Base-by-base conservation (phyloP, 1,140 invertebrate genomes). In the Dufourea novaeangliae region DNA sequence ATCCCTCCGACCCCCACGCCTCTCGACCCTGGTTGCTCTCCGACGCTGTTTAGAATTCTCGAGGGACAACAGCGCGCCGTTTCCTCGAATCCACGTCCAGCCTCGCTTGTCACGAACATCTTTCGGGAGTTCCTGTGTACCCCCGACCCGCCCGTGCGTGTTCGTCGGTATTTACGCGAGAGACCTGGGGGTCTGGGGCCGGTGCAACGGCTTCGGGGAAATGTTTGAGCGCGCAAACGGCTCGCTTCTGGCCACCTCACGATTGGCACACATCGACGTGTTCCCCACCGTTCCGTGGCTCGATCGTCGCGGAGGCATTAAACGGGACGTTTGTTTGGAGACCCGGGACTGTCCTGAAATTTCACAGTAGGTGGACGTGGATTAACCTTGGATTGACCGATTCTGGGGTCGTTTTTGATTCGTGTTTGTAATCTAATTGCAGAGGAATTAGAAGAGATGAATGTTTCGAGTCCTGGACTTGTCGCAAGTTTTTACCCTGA, bases 1-100 rank as follows among this genome's bases (percentile, higher is more conserved):
- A 10, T 2, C 46, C 25, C 59, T 72, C 52, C 20, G 22, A 20
- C 67, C 34, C 41, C 27, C 41, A 11, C 11, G 0, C 17, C 8
- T 22, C 5, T 3, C 8, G 11, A 34, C 29, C 22, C 22, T 11
- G 14, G 8, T 22, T 75, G 25, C 32, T 64, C 44, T 69, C 22
- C 56, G 41, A 34, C n/a, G 63, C 56, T 69, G 29, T 41, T 50
- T 72, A 41, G 34, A 64, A 78, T 82, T 82, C 73, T 39, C 68
- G 4, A 69, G 57, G 63, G 75, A 72, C 64, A 67, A 44, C 66
- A 44, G 54, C 12, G 61, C 20, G 22, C 72, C 39, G 37, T 63
- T 76, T 59, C 61, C 52, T 61, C 52, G 54, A 77, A 67, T 75
- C 41, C 66, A 57, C 66, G 68, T 80, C 62, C 52, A 56, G 52